Base-by-base conservation (phyloP, 2,113 vertebrate species). In the Ameiurus melas region DNA sequence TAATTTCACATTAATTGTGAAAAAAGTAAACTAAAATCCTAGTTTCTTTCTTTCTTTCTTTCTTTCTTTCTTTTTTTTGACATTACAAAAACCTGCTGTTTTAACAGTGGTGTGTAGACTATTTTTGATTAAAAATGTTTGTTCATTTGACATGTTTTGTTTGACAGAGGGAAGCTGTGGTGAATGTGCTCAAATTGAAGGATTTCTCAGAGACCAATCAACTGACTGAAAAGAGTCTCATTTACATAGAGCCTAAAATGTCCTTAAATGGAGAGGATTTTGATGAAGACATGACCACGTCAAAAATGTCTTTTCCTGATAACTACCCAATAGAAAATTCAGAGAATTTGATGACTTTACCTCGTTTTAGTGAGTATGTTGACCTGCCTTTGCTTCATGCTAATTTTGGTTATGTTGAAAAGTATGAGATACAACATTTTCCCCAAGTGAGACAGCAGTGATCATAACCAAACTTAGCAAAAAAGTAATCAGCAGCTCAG, bases 141-240 rank as follows among this genome's bases (percentile, higher is more conserved):
- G 13, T 64, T 64, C 2, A 83, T n/a, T 66, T 62, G 22, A n/a
- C 66, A 4, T 83, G 20, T 9, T 86, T 90, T 25, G 19, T 71
- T 93, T 91, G 85, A 80, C 88, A 90, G 90, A 78, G 47, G 78
- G 43, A 4, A 5, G 6, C 39, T 6, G 53, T 86, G 33, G 68
- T 43, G 17, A 88, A 30, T 53, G 39, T 93, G 83, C 78, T 95
- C 60, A 87, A 92, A 4, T 64, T 94, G 3, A 58, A 89, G 68
- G 90, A 91, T 33, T 91, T 93, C 79, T 75, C 83, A 81, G 84
- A 92, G 84, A 64, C 8, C 0, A 91, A 90, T 13, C 27, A 89
- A 1, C 71, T 89, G 5, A 73, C 22, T 60, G 85, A 88, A 77
- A 93, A 90, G 17, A 60, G 78, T n/a, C 9, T 84, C 47, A 87